Percentiles rank a stretch among this genome's conserved stretches.
These are phyloP conservation scores for Cariama cristata DNA, from an alignment of 2,113 vertebrate species.

Conservation along the genomic window DNA sequence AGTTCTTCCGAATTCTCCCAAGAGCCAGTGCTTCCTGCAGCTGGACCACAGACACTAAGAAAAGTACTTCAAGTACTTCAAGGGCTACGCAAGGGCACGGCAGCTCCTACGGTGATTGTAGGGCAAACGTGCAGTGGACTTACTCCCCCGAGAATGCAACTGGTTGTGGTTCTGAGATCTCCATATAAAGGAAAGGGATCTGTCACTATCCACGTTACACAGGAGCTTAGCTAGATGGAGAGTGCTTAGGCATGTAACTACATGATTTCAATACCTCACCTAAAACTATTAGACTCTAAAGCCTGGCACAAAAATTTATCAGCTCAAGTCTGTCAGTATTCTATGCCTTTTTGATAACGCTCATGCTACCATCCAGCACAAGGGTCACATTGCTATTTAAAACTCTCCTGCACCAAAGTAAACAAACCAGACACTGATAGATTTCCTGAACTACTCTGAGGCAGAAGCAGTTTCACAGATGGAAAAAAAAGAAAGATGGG, in stretches of 20 bases:
- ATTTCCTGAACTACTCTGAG: conserved; percentile 76
- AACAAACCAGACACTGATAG: conserved; percentile 80
- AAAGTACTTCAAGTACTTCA: neutral
- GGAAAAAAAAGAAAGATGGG: neutral
- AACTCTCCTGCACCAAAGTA: conserved; percentile 71
- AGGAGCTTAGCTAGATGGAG: neutral
- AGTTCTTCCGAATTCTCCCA: neutral
- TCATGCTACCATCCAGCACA: conserved; percentile 72
- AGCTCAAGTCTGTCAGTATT: conserved; percentile 74
- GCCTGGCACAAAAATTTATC: neutral
- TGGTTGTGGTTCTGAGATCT: neutral
- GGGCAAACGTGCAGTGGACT: neutral
- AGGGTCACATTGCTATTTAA: conserved; percentile 70
- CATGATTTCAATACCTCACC: neutral
- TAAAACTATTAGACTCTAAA: neutral
- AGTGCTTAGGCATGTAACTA: neutral
- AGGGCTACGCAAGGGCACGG: neutral
- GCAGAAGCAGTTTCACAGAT: conserved; percentile 64
- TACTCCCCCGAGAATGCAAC: neutral
- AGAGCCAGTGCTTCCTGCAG: conserved; percentile 1
- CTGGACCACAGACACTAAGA: neutral
- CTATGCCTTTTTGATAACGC: conserved; percentile 68
- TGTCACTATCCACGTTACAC: neutral
- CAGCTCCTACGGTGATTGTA: neutral
- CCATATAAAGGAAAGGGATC: neutral